Conservation (phyloP, 2,888 invertebrate genomes). For the Selenia dentaria region DNA sequence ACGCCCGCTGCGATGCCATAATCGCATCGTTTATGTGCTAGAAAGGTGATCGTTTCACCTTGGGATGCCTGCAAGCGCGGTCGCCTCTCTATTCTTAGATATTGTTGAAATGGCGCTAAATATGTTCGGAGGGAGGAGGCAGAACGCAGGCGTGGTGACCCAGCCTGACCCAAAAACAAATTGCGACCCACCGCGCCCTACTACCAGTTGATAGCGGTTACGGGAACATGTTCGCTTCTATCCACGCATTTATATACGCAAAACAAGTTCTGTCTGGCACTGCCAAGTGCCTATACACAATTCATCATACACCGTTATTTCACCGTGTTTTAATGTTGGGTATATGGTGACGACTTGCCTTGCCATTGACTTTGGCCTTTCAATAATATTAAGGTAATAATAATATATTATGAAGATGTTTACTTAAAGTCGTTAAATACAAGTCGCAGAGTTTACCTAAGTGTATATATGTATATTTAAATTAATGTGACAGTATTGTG, state of each 20-base stretch:
- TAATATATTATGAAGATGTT: too few species aligned
- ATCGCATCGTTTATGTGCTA: slow-evolving; percentile 75
- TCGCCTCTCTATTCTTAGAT: slow-evolving; percentile 74
- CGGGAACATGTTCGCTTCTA: slow-evolving; percentile 69
- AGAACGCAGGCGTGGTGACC: slow-evolving; percentile 82
- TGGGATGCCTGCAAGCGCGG: slow-evolving; percentile 66
- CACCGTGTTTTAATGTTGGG: slow-evolving; percentile 54
- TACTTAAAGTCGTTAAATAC: slow-evolving; percentile 1
- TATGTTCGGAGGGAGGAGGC: slow-evolving; percentile 57
- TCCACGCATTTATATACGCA: slow-evolving; percentile 46
- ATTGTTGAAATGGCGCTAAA: slow-evolving; percentile 69
- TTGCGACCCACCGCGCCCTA: slow-evolving; percentile 67
- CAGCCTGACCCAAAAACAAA: slow-evolving; percentile 80
- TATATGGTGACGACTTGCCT: slow-evolving; percentile 17
- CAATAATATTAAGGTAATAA: slow-evolving; percentile 7
- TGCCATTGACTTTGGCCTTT: slow-evolving; percentile 40
- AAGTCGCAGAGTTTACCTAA: too few species aligned
- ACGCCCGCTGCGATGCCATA: slow-evolving; percentile 69
- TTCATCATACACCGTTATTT: slow-evolving; percentile 53
- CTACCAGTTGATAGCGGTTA: slow-evolving; percentile 73
- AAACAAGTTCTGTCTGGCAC: slow-evolving; percentile 31
- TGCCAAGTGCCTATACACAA: slow-evolving; percentile 31
- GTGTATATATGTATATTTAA: too few species aligned
- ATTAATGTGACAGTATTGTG: too few species aligned
- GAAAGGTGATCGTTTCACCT: slow-evolving; percentile 81